These are phyloP conservation scores for Vanessa cardui DNA, from an alignment of 2,888 invertebrate species.

Conservation along the genomic window DNA sequence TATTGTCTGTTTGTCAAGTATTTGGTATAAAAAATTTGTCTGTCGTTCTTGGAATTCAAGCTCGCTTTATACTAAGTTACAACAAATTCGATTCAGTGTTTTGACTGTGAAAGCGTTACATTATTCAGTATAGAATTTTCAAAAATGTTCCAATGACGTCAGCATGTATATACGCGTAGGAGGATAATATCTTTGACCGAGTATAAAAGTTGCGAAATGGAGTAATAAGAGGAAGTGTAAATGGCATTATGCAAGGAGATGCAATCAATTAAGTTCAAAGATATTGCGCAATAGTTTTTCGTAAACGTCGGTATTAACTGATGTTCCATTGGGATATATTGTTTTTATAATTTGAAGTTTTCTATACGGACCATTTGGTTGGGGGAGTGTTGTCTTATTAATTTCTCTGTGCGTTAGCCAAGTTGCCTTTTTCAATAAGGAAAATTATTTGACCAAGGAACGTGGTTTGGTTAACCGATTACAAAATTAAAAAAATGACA, in stretches of 20 bases:
- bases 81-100: too few relatives aligned
- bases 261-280: background rate
- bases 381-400: too few relatives aligned
- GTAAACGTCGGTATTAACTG: background rate
- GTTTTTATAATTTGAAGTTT: background rate
- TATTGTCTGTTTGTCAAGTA: too few relatives aligned
- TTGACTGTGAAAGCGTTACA: too few relatives aligned
- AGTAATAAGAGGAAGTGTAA: conserved; percentile 1
- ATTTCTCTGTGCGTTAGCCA: too few relatives aligned
- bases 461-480: too few relatives aligned
- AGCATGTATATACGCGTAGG: background rate
- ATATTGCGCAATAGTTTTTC: background rate
- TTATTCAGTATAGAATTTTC: background rate
- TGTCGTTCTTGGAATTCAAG: background rate
- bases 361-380: too few relatives aligned
- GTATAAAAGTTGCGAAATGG: conserved; percentile 15
- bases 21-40: too few relatives aligned
- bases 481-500: too few relatives aligned
- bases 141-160: background rate
- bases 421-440: too few relatives aligned
- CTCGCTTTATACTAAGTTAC: too few relatives aligned
- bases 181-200: background rate
- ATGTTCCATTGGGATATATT: background rate
- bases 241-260: background rate
- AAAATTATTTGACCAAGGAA: too few relatives aligned